Conservation (phyloP, 2,113 vertebrate genomes). For the Coracopsis vasa region DNA sequence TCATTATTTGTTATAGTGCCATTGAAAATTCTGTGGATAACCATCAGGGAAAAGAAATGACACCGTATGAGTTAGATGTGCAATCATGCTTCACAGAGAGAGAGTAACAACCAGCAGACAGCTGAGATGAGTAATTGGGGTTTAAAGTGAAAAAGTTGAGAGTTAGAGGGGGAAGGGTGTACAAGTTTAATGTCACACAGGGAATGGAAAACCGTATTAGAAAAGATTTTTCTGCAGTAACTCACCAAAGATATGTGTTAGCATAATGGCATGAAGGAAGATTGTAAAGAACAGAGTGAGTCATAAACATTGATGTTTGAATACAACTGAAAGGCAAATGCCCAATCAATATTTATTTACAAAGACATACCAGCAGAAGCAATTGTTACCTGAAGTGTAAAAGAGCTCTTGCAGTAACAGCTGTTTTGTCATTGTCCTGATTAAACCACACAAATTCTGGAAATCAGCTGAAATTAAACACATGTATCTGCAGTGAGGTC, state of each 20-base stretch:
- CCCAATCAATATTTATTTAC: background rate
- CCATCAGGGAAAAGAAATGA: background rate
- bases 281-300: background rate
- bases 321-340: background rate
- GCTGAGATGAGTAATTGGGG: background rate
- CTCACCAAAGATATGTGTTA: background rate
- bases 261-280: background rate
- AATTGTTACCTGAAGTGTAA: background rate
- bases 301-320: background rate
- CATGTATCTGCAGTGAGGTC: accelerated
- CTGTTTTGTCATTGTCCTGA: background rate
- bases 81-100: background rate
- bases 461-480: background rate
- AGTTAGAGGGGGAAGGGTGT: background rate
- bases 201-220: background rate
- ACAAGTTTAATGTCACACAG: background rate
- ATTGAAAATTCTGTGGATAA: background rate
- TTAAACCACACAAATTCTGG: background rate
- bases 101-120: background rate
- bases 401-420: background rate
- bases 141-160: background rate
- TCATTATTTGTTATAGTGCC: background rate
- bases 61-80: background rate
- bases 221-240: background rate
- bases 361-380: background rate